Evolutionary conservation across 2,797 vertebrate species (phyloP).

Genomic region (Cyclopterus lumpus): DNA sequence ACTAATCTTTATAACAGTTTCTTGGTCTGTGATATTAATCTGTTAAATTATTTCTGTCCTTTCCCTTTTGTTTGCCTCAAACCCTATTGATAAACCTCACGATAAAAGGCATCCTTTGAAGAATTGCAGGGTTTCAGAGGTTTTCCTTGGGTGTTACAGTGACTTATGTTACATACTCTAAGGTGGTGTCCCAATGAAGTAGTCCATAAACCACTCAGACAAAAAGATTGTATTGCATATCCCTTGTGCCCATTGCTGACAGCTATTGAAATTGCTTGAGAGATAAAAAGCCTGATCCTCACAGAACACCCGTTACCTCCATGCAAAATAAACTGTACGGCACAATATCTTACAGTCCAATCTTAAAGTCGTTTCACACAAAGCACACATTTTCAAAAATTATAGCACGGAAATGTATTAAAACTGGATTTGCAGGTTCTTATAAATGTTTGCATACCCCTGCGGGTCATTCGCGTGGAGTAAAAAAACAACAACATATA

Average conservation of each 20-base stretch:
- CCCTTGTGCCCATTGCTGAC: not conserved
- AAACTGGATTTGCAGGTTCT: not conserved
- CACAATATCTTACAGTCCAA: not conserved
- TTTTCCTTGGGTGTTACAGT: not conserved
- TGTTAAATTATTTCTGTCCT: not conserved
- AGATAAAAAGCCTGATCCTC: conserved; percentile 17
- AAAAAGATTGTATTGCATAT: not conserved
- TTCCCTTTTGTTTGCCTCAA: not conserved
- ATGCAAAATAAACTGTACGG: not conserved
- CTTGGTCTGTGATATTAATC: not conserved
- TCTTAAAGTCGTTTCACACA: not conserved
- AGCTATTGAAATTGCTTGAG: conserved; percentile 9
- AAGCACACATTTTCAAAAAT: not conserved
- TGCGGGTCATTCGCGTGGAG: not conserved
- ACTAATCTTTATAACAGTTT: not conserved
- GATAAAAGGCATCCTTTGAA: not conserved
- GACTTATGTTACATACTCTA: not conserved
- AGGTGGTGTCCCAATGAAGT: not conserved
- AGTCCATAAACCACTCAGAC: conserved; percentile 14
- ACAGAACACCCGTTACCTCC: not conserved
- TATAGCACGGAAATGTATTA: not conserved
- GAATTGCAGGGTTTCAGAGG: not conserved
- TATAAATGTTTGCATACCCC: not conserved
- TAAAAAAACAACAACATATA: not conserved
- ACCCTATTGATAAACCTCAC: not conserved